Evolutionary conservation across 2,888 invertebrate species (phyloP).

Genomic region (Scrobipalpa atriplicella): DNA sequence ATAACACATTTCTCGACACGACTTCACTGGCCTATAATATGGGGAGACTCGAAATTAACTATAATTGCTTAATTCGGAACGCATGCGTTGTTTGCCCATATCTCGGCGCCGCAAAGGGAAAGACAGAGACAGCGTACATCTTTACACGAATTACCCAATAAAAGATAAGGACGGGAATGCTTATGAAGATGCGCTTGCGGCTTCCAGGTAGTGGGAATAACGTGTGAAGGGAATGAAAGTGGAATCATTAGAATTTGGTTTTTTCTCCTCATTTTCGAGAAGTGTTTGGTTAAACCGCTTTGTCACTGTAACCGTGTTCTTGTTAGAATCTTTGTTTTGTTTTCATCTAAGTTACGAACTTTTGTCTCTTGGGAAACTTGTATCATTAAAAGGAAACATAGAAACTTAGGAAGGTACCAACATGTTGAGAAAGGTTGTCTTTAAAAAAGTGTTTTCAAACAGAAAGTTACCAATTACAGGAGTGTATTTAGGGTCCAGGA

Average conservation of each 20-base stretch:
- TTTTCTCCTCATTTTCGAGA: conserved; percentile 60
- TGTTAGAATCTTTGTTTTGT: conserved; percentile 15
- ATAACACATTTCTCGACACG: conserved; percentile 77
- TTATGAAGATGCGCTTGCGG: conserved; percentile 47
- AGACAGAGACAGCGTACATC: conserved; percentile 49
- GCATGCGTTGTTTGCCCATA: conserved; percentile 67
- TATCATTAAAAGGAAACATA: conserved; percentile 13
- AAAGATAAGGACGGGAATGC: conserved; percentile 52
- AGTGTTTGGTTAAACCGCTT: conserved; percentile 47
- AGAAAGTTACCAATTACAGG: no score
- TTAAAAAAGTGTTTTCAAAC: not conserved
- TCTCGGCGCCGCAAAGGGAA: conserved; percentile 59
- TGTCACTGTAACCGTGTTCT: conserved; percentile 41
- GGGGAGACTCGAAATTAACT: conserved; percentile 80
- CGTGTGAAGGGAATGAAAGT: conserved; percentile 73
- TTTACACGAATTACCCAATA: conserved; percentile 29
- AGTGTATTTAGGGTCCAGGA: no score
- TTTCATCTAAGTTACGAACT: not conserved
- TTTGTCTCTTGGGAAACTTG: not conserved
- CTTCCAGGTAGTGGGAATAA: conserved; percentile 73
- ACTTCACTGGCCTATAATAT: conserved; percentile 65
- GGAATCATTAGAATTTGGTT: conserved; percentile 63
- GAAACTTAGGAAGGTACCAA: not conserved
- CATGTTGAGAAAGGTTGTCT: not conserved
- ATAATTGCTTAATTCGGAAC: conserved; percentile 82